phyloP scores from a whole-genome alignment of 2,888 invertebrate species.

The Tipula vernalis region DNA sequence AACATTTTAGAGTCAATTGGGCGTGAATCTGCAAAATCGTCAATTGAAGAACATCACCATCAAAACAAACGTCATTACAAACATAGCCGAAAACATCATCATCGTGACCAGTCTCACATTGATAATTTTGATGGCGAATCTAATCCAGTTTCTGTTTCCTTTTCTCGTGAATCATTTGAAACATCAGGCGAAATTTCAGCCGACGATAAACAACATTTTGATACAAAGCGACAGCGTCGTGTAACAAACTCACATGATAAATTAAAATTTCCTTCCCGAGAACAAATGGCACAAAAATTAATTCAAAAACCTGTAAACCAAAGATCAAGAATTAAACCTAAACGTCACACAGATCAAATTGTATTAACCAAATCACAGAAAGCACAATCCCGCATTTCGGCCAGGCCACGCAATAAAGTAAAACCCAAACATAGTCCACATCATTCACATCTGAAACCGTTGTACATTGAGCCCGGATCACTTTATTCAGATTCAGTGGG shows the following conservation, averaged over 20 bases:
- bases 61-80: background rate
- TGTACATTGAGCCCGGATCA: background rate
- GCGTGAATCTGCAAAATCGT: background rate
- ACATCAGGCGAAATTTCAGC: background rate
- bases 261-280: background rate
- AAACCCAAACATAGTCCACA: background rate
- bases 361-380: background rate
- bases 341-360: background rate
- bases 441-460: background rate
- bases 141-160: background rate
- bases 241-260: background rate
- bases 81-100: background rate
- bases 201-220: background rate
- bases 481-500: background rate
- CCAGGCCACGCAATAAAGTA: background rate
- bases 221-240: background rate
- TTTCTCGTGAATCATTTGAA: background rate
- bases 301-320: background rate
- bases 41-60: background rate
- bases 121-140: background rate
- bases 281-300: background rate
- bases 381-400: background rate
- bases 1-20: background rate
- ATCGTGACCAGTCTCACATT: background rate
- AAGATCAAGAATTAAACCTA: background rate